Evolutionary conservation across 2,797 vertebrate species (phyloP), one percentile per base, ranked within the genome.

Genomic region (Notolabrus celidotus): DNA sequence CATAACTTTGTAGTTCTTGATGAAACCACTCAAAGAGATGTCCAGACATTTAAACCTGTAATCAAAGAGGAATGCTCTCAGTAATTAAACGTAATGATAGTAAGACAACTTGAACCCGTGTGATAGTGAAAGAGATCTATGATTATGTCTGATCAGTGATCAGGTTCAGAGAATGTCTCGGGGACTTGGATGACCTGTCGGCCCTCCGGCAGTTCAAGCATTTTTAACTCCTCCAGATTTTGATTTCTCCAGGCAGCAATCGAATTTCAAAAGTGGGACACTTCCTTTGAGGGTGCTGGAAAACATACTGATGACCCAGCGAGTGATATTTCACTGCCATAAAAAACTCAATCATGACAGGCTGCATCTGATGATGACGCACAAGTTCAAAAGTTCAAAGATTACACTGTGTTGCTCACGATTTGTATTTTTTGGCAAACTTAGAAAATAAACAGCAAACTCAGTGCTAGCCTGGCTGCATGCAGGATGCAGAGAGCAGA

Each of bases 231-330:
- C 0, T 17, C 55, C 22, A 38, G 25, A 56, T 42, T 69, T 61
- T 55, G n/a, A n/a, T 1, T 63, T 56, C 52, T 58, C 36, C n/a
- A 46, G 12, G 56, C 54, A 46, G 22, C 2, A 4, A 77, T 72
- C 33, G 29, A n/a, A 60, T 60, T 53, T 23, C 23, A 58, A 59
- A 83, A 74, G 52, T 66, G 47, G 68, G 55, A 6, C 77, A 51
- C 58, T 58, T 73, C 56, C 29, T 52, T 31, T 0, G 23, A 59
- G 57, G 38, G 43, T 41, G 42, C 50, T 61, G 25, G 33, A 67
- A 49, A 70, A 70, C 60, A 72, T 39, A 64, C 53, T 46, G 65
- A 66, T 74, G 57, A 74, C 63, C 70, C 41, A 38, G 62, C 15
- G 5, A 67, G 57, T 20, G 42, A 63, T 77, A 60, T 67, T 67